Percentiles rank a stretch among this genome's conserved stretches.
Evolutionary conservation across 2,797 vertebrate genomes (phyloP).

Genomic region (Etheostoma nigrum): DNA sequence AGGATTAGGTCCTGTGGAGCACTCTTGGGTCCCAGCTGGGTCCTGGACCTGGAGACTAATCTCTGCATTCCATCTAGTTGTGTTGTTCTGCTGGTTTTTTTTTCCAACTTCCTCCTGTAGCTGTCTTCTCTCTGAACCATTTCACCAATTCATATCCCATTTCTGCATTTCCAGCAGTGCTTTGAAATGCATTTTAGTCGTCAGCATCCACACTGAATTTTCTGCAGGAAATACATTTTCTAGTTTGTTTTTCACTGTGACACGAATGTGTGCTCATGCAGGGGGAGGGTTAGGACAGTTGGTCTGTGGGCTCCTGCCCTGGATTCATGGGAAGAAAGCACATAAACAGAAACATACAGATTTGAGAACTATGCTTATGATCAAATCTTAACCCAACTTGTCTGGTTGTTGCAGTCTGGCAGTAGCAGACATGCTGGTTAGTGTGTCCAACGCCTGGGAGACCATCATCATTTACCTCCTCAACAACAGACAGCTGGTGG

Average conservation of each 20-base stretch:
- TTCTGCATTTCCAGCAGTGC: too few relatives aligned
- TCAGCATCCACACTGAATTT: not conserved
- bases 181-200: too few relatives aligned
- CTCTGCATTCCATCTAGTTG: too few relatives aligned
- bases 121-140: too few relatives aligned
- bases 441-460: constrained; percentile 95
- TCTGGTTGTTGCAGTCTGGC: constrained; percentile 88
- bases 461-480: constrained; percentile 95
- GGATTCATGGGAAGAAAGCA: not conserved
- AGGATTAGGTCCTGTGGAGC: too few relatives aligned
- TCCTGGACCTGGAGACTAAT: too few relatives aligned
- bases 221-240: not conserved
- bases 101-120: too few relatives aligned
- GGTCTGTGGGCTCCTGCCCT: not conserved
- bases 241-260: constrained; percentile 1
- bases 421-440: constrained; percentile 97
- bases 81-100: too few relatives aligned
- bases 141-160: too few relatives aligned
- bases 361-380: not conserved
- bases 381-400: not conserved
- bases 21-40: too few relatives aligned
- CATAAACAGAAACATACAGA: not conserved
- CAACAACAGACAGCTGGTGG: constrained; percentile 89
- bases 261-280: constrained; percentile 4
- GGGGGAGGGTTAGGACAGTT: not conserved